Evolutionary conservation across 2,888 invertebrate genomes (phyloP), one percentile per base, ranked within the genome.

Genomic region (Ophion ellenae): DNA sequence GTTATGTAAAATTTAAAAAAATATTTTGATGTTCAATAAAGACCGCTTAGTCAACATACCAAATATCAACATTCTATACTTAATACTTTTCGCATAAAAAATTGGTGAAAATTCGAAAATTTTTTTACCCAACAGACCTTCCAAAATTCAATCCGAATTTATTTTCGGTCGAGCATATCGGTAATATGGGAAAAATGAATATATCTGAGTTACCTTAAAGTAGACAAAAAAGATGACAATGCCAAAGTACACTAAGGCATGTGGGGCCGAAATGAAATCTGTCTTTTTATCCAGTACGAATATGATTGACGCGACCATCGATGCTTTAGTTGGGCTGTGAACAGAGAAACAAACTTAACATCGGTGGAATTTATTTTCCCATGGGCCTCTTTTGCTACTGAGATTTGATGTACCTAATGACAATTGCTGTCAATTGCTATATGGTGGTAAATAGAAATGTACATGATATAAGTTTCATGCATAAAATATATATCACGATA

Each of bases 271-370:
- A 91, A 99, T 98, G 92, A 98, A 96, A 94, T 98, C 98, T 74
- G 99, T 98, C 95, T 98, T 98, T 95, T 98, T 98, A 95, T 99
- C 99, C 94, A 99, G 94, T 85, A 99, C 98, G 95, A 99, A 99
- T 91, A 99, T 97, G 70, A 99, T 96, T 1, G 99, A 98, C 5
- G 99, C 99, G 77, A 99, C 97, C 92, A 99, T 95, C 71, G 98
- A 99, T 0, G 99, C 99, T 95, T 99, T 99, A 28, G 99, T 99
- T 91, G 98, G 97, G 95, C 99, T 99, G 95, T 84, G 96, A 95
- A 89, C 81, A 89, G 89, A 89, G 88, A 85, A 76, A 45, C 9
- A 61, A 28, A 40, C 36, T 64, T 40, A 2, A 40, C 7, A 40
- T 5, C 40, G 40, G 40, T 9, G 5, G 40, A 40, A 40, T 40